Percentiles rank a stretch among this genome's conserved stretches.
Conservation (phyloP, 2,797 vertebrate species). For the Platalea minor region DNA sequence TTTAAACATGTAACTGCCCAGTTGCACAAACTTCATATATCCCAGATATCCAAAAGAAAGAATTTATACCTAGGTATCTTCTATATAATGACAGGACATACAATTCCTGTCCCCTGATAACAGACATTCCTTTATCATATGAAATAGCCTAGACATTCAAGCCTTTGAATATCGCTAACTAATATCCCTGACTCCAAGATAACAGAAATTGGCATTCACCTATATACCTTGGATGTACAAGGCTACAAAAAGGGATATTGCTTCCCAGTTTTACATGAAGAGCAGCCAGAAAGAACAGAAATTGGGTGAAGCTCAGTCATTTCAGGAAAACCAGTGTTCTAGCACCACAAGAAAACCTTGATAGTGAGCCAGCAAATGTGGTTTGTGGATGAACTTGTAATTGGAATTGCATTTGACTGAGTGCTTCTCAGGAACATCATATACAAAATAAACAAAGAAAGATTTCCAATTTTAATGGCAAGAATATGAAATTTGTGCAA, state of each 20-base stretch:
- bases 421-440: not conserved
- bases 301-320: not conserved
- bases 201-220: not conserved
- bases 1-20: not conserved
- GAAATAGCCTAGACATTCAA: not conserved
- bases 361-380: not conserved
- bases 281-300: not conserved
- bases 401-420: not conserved
- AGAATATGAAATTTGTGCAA: not conserved
- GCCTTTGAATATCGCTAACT: not conserved
- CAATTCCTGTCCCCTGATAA: not conserved
- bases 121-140: not conserved
- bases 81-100: not conserved
- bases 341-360: not conserved
- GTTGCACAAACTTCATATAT: not conserved
- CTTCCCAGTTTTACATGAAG: not conserved
- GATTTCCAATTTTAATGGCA: not conserved
- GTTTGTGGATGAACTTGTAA: not conserved
- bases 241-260: not conserved
- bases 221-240: not conserved
- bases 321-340: not conserved
- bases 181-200: not conserved
- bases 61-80: not conserved
- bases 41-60: not conserved
- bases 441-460: not conserved